These are phyloP conservation scores for Ormyrus rosae DNA, from an alignment of 2,888 invertebrate genomes.

Conservation along the genomic window DNA sequence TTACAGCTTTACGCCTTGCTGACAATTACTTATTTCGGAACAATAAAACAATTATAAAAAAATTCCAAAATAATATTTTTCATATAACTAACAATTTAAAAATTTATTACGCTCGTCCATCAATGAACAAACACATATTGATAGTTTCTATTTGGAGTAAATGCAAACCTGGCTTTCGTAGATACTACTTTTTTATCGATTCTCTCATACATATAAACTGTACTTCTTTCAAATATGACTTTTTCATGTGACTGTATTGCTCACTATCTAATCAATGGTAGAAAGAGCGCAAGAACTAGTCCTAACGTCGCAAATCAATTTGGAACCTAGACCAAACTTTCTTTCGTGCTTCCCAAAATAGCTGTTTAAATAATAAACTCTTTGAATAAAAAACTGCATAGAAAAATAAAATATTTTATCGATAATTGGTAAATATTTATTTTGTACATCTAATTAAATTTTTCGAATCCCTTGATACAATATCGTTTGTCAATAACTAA, in stretches of 20 bases:
- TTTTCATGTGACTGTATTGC: conserved; percentile 2
- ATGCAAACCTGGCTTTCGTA: conserved; percentile 9
- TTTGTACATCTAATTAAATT: no score
- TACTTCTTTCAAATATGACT: conserved; percentile 18
- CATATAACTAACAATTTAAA: no score
- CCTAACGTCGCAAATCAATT: not conserved
- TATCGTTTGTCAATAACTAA: no score
- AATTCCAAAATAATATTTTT: no score
- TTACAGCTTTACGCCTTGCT: no score
- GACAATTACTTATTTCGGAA: no score
- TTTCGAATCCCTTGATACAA: no score
- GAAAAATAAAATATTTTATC: not conserved
- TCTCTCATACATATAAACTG: not conserved
- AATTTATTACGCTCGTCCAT: no score
- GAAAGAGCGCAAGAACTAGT: not conserved
- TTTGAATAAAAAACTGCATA: not conserved
- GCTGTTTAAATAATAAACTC: no score
- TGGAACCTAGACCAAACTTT: not conserved
- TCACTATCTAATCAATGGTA: conserved; percentile 2
- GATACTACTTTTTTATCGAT: conserved; percentile 15
- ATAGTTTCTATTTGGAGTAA: conserved; percentile 4
- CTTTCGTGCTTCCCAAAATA: not conserved
- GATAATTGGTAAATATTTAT: not conserved
- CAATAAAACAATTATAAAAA: no score
- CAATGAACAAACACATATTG: not conserved